Conservation (phyloP, 2,113 vertebrate genomes). For the Fukomys damarensis region DNA sequence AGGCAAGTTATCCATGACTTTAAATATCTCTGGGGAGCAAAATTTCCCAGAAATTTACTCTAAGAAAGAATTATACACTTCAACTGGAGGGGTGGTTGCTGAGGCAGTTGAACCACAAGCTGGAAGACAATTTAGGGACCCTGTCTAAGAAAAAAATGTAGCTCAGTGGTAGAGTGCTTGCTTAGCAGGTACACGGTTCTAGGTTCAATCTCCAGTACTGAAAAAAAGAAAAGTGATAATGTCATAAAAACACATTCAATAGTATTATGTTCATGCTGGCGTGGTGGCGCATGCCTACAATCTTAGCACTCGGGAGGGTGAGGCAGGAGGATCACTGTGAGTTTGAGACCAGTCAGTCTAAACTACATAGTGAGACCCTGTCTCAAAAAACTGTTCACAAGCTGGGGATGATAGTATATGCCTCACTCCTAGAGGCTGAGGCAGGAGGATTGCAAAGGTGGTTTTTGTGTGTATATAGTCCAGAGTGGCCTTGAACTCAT, state of each 20-base stretch:
- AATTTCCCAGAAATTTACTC: conserved; percentile 46
- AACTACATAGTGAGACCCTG: no score
- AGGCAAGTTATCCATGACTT: conserved; percentile 2
- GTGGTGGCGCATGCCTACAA: no score
- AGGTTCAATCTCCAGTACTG: background rate
- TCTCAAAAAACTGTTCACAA: conserved; percentile 48
- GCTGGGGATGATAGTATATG: no score
- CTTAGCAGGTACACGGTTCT: background rate
- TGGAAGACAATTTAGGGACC: background rate
- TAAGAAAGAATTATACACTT: conserved; percentile 11
- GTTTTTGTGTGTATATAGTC: no score
- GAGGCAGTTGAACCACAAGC: background rate
- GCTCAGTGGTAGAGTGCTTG: background rate
- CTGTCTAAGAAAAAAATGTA: background rate
- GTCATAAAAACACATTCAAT: background rate
- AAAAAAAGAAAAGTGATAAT: background rate
- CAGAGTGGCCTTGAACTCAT: no score
- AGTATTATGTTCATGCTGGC: no score
- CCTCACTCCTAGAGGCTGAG: background rate
- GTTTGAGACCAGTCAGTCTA: no score
- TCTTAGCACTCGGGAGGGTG: no score
- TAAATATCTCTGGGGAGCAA: background rate
- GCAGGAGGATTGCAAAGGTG: background rate
- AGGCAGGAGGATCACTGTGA: no score
- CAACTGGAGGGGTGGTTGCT: background rate